phyloP scores from a whole-genome alignment of 1,140 invertebrate genomes.

The Aphis gossypii region DNA sequence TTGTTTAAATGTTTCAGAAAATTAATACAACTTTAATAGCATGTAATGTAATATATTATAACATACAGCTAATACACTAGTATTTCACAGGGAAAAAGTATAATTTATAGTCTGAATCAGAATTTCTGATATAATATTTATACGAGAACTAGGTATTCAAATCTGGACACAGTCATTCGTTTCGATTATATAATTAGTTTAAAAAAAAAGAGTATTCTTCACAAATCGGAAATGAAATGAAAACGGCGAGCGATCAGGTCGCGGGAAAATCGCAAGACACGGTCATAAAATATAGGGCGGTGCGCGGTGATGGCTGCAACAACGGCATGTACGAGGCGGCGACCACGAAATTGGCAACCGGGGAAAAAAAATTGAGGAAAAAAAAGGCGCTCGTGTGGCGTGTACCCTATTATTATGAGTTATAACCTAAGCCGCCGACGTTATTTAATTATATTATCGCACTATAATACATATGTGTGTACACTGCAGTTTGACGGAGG shows the following conservation, averaged over 20 bases:
- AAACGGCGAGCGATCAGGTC: neutral
- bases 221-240: neutral
- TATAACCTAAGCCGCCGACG: neutral
- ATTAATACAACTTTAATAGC: too few species aligned
- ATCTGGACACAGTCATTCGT: neutral
- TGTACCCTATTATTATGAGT: conserved; percentile 18
- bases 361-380: neutral
- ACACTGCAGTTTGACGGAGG: neutral
- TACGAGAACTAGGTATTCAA: neutral
- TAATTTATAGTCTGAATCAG: too few species aligned
- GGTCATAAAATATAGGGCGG: neutral
- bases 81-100: too few species aligned
- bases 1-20: too few species aligned
- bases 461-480: neutral
- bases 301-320: neutral
- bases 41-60: too few species aligned
- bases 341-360: conserved; percentile 22
- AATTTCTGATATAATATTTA: too few species aligned
- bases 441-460: conserved; percentile 36
- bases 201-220: neutral
- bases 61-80: too few species aligned
- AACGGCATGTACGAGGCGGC: neutral
- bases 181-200: neutral
- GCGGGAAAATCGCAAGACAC: neutral
- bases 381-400: neutral